Base-by-base conservation (phyloP, 2,113 vertebrate species). In the Heloderma charlesbogerti region DNA sequence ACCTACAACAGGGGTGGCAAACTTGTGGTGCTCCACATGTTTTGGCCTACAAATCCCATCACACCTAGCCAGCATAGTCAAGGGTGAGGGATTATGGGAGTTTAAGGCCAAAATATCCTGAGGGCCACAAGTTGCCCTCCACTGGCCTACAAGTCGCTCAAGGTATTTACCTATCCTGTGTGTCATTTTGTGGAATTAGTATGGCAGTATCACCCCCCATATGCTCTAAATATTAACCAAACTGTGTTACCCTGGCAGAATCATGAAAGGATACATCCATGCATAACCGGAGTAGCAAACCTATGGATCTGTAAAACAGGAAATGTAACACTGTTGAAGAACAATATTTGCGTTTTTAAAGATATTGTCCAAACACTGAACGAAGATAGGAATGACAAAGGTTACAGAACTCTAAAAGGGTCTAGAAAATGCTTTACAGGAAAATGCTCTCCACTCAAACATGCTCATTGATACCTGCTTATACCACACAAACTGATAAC, bases 241-340 rank as follows among this genome's bases (percentile, higher is more conserved):
- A 67, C 12, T 10, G 31, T 20, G 40, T 75, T 84, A 60, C 13
- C 63, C 13, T 77, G 43, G 27, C 63, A 57, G 45, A 25, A 5
- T 6, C n/a, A 31, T 0, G 51, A 88, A 98, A 99, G 98, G 99
- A 99, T 99, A 99, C 99, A 99, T 96, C 99, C 99, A 0, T 99
- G 98, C 94, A 99, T 93, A n/a, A 99, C 98, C 4, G 99, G 99
- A 0, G 95, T 98, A 51, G 98, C 98, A 97, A 99, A 99, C 92
- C 97, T 98, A 95, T 99, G 99, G 90, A 99, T 97, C 99, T 99
- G 97, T 90, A 97, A 97, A 93, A 10, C 89, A 80, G 66, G 18
- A 29, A 93, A 86, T 25, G 69, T 67, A 48, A 25, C 20, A 74
- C 9, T 48, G 79, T 1, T 81, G 66, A 81, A 81, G 29, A 81